phyloP scores from a whole-genome alignment of 2,888 invertebrate species.

The Athalia cordata region DNA sequence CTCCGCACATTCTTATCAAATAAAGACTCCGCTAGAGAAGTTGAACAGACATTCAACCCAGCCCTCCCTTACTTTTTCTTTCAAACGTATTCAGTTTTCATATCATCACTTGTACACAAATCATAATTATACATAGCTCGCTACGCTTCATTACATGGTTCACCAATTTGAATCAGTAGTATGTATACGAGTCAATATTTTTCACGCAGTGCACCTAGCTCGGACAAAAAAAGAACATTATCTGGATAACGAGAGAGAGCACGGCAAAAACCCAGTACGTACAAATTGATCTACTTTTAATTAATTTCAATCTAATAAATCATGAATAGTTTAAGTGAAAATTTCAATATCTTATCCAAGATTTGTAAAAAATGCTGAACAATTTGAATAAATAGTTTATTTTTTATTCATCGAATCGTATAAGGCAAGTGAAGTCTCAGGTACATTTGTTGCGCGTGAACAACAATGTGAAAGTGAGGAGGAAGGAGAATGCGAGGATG shows the following conservation, averaged over 20 bases:
- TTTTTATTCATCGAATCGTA: constrained; percentile 42
- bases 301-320: constrained; percentile 10
- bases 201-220: constrained; percentile 60
- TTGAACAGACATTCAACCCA: too few species aligned
- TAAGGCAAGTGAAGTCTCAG: constrained; percentile 43
- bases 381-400: constrained; percentile 31
- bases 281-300: constrained; percentile 31
- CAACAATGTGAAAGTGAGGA: constrained; percentile 77
- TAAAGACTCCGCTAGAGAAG: too few species aligned
- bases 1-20: too few species aligned
- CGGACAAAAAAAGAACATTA: constrained; percentile 58
- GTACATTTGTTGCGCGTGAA: constrained; percentile 42
- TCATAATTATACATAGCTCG: too few species aligned
- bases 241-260: constrained; percentile 59
- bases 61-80: too few species aligned
- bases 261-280: constrained; percentile 60
- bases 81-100: too few species aligned
- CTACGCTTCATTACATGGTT: too few species aligned
- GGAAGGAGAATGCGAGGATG: constrained; percentile 78
- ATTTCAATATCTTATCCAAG: neutral
- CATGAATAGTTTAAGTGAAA: constrained; percentile 2
- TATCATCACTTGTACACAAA: too few species aligned
- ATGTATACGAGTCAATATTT: constrained; percentile 47
- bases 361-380: constrained; percentile 1
- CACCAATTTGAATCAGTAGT: neutral